A percentile compares a stretch with the other conserved stretches of the same genome.
phyloP scores from a whole-genome alignment of 2,888 invertebrate genomes.

The Drosophila affinis region DNA sequence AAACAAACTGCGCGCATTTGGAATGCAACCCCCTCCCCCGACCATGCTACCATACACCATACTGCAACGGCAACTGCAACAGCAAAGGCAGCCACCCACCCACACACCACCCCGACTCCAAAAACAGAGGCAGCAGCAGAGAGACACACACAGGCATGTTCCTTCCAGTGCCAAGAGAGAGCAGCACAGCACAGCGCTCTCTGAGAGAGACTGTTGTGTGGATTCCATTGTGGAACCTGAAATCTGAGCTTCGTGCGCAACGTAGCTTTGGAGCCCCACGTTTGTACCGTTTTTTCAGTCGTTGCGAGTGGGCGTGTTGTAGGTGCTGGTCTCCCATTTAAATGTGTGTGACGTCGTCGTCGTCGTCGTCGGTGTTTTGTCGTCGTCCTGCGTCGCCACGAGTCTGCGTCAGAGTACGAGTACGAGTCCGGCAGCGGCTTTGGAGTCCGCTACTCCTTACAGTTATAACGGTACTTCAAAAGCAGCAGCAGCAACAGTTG shows the following conservation, averaged over 20 bases:
- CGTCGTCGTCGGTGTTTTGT: constrained; percentile 34
- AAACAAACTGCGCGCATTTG: constrained; percentile 62
- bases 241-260: constrained; percentile 75
- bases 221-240: constrained; percentile 63
- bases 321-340: neutral
- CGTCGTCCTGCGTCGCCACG: constrained; percentile 38
- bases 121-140: constrained; percentile 16
- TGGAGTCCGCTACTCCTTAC: neutral
- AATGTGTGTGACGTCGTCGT: constrained; percentile 13
- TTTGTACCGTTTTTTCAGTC: constrained; percentile 67
- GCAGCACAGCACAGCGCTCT: neutral
- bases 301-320: constrained; percentile 68
- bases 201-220: constrained; percentile 45
- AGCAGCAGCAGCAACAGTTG: constrained; percentile 27
- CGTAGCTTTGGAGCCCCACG: constrained; percentile 15
- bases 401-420: constrained; percentile 41
- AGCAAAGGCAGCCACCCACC: constrained; percentile 41
- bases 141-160: constrained; percentile 50
- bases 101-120: constrained; percentile 25
- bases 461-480: neutral
- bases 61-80: constrained; percentile 12
- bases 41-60: neutral
- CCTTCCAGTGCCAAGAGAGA: constrained; percentile 48
- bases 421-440: constrained; percentile 24
- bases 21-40: constrained; percentile 63